Conservation (phyloP, 2,113 vertebrate genomes). For the Heptranchias perlo region DNA sequence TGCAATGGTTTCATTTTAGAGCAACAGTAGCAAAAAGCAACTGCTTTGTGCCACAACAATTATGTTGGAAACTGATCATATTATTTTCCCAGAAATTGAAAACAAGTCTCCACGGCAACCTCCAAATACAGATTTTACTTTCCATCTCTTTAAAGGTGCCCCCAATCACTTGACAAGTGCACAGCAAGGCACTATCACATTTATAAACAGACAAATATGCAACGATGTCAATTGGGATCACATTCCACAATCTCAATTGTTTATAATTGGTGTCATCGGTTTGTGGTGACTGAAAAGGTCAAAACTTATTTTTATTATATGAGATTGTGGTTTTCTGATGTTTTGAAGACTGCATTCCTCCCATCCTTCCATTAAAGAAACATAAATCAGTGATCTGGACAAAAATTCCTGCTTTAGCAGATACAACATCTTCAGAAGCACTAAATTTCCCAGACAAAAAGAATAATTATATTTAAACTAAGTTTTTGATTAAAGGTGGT, state of each 20-base stretch:
- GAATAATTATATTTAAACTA: no score
- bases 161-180: neutral
- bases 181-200: neutral
- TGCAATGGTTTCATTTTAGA: neutral
- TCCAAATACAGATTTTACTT: constrained; percentile 9
- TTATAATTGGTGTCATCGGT: neutral
- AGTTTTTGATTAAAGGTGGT: no score
- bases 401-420: neutral
- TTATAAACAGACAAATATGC: neutral
- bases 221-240: neutral
- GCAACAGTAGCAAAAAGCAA: neutral
- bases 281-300: neutral
- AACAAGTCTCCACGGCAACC: neutral
- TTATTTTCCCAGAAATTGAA: neutral
- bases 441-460: neutral
- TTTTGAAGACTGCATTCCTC: neutral
- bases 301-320: neutral
- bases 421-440: neutral
- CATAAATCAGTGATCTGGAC: neutral
- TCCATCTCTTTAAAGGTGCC: neutral
- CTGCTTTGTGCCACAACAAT: neutral
- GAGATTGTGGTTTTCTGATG: neutral
- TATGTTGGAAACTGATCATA: neutral
- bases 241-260: no score
- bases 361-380: neutral